Evolutionary conservation across 1,140 invertebrate species (phyloP).

Genomic region (Berghia stephanieae): DNA sequence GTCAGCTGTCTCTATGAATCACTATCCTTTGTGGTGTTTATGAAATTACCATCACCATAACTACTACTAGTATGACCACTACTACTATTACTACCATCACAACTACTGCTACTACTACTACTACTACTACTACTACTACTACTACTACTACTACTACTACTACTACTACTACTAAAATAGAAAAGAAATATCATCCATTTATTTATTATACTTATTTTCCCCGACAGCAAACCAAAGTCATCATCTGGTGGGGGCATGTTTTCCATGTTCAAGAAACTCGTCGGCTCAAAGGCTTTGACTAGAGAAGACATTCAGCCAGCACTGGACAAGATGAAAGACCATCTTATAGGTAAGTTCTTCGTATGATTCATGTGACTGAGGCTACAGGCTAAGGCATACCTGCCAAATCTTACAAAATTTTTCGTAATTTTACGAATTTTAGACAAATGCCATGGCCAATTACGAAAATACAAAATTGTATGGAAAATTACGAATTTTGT

Average conservation of each 20-base stretch:
- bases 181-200: not conserved
- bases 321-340: slow-evolving; percentile 95
- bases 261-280: slow-evolving; percentile 76
- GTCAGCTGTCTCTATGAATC: too few species aligned
- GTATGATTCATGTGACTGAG: not conserved
- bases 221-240: slow-evolving; percentile 23
- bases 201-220: not conserved
- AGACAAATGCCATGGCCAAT: not conserved
- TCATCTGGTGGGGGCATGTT: slow-evolving; percentile 63
- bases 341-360: slow-evolving; percentile 79
- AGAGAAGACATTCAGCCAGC: slow-evolving; percentile 79
- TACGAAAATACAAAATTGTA: not conserved
- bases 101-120: not conserved
- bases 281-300: slow-evolving; percentile 74
- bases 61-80: not conserved
- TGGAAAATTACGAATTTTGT: not conserved
- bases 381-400: too few species aligned
- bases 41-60: not conserved
- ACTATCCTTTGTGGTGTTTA: not conserved
- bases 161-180: too few species aligned
- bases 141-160: not conserved
- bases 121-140: slow-evolving; percentile 7
- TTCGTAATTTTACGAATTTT: too few species aligned
- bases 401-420: too few species aligned
- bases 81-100: not conserved